Evolutionary conservation across 1,140 invertebrate species (phyloP), one percentile per base, ranked within the genome.

Genomic region (Holotrichia oblita): DNA sequence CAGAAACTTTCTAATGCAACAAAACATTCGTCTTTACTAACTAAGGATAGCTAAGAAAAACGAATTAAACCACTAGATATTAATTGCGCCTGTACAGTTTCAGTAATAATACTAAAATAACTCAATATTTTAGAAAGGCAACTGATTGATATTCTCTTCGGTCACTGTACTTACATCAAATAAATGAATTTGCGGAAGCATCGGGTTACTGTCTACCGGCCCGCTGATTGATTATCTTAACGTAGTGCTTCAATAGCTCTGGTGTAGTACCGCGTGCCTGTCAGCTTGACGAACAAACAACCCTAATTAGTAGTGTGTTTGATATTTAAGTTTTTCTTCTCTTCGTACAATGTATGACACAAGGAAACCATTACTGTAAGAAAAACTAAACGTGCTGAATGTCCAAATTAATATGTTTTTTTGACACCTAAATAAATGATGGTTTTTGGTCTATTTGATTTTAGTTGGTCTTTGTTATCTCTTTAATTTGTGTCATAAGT

Each of bases 161-260:
- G n/a, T 10, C 44, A 48, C 12, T 48, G 44, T 12, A n/a, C 4
- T 3, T 48, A 48, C 44, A 0, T 48, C 44, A 48, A 48, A 48
- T 9, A 48, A 48, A 48, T 14, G 44, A 48, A 48, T 14, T 48
- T 48, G n/a, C 44, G 0, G 41, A 48, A 48, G 44, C 44, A n/a
- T 3, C 44, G 44, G 0, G 12, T 12, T 48, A n/a, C 44, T 48
- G 44, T 48, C 44, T 48, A 14, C 44, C 12, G 7, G n/a, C n/a
- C 44, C 44, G 44, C 44, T 48, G 44, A 48, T 48, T 48, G 44
- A 48, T 48, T 48, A 48, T 48, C 44, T 48, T 48, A 48, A 12
- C n/a, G 44, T 12, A 48, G 44, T 9, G 12, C 44, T 48, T 48
- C 44, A 48, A 12, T n/a, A 42, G 8, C 41, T 7, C 12, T 42